Conservation (phyloP, 2,888 invertebrate genomes). For the Cosmorhoe ocellata region DNA sequence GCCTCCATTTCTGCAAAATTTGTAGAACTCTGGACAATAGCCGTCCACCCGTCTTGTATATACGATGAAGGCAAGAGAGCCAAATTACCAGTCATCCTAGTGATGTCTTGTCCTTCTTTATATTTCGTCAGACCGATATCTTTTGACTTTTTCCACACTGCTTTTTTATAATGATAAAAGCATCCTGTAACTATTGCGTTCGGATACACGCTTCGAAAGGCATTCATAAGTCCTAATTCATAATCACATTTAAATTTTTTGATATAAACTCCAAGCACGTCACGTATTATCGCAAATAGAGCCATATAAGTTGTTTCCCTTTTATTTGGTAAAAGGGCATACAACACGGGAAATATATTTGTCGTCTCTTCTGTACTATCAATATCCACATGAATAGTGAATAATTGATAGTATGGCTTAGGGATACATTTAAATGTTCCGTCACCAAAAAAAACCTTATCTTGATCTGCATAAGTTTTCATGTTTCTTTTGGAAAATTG, state of each 20-base stretch:
- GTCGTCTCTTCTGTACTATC: constrained; percentile 5
- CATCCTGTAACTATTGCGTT: constrained; percentile 15
- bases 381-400: constrained; percentile 9
- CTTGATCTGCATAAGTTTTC: constrained; percentile 18
- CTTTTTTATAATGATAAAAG: constrained; percentile 15
- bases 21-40: constrained; percentile 12
- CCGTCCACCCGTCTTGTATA: constrained; percentile 14
- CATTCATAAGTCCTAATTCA: constrained; percentile 12
- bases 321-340: constrained; percentile 14
- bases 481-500: constrained; percentile 19
- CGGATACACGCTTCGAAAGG: constrained; percentile 13
- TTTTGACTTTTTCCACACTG: constrained; percentile 15
- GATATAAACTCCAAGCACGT: constrained; percentile 8
- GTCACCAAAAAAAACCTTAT: constrained; percentile 14
- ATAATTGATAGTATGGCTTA: constrained; percentile 13
- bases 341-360: constrained; percentile 10
- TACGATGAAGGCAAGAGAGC: constrained; percentile 15
- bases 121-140: constrained; percentile 15
- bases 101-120: constrained; percentile 16
- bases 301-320: constrained; percentile 10
- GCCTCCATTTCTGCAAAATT: constrained; percentile 13
- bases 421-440: constrained; percentile 12
- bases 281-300: constrained; percentile 14
- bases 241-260: constrained; percentile 18
- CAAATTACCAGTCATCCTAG: constrained; percentile 15